Evolutionary conservation across 2,888 invertebrate genomes (phyloP), one percentile per base, ranked within the genome.

Genomic region (Phortica okadai): DNA sequence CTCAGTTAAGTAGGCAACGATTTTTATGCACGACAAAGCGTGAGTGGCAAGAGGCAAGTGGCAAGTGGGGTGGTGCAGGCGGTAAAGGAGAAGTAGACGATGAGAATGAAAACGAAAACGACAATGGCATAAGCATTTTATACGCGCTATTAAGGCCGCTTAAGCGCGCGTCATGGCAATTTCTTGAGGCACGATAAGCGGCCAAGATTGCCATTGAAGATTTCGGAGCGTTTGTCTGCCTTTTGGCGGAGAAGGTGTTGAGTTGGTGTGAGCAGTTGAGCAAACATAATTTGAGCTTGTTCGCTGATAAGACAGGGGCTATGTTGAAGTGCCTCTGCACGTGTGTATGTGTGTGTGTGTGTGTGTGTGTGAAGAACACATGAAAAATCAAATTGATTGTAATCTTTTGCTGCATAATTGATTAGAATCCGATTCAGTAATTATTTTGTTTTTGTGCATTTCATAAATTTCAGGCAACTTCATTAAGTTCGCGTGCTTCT

Each of bases 121-220:
- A 33, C 33, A 33, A 33, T 33, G 33, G 33, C 33, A 33, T 45
- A 50, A 76, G 72, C 58, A 76, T 82, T 79, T 79, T 67, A 74
- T 83, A 79, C 78, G 80, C 85, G 45, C 81, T 84, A 87, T 88
- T 87, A 87, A 88, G 85, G 84, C 84, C 76, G 82, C 81, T 83
- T 83, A 80, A 79, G 79, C 80, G 79, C 33, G 33, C 77, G 82
- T 80, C 77, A 79, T 77, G 83, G 84, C 80, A 82, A 84, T 80
- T 73, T 78, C 79, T 70, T 54, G 10, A 73, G 21, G 41, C 7
- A 42, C n/a, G 41, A 33, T 41, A 6, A 58, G 21, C 50, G 25
- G 14, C 56, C 58, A 14, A 1, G 56, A 21, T 11, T 16, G 45
- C 74, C 69, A 50, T 50, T 11, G 50, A 50, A 11, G 14, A 50